phyloP scores from a whole-genome alignment of 1,140 invertebrate genomes.

The Zeugodacus cucurbitae region DNA sequence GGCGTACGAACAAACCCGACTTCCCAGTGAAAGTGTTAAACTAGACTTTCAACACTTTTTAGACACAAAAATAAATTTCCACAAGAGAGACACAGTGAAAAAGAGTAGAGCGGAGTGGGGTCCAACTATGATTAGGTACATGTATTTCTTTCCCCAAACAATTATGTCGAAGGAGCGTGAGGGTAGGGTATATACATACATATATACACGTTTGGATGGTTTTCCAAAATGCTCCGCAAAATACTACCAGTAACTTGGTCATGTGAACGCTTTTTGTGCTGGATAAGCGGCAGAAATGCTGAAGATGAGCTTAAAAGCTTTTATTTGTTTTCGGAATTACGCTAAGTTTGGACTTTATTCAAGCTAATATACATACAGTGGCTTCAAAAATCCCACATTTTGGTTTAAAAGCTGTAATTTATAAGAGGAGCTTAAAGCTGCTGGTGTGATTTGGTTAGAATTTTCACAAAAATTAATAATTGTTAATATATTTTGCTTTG shows the following conservation, averaged over 20 bases:
- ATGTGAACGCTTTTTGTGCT: background rate
- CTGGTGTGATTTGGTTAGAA: background rate
- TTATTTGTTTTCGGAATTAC: background rate
- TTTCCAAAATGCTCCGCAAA: background rate
- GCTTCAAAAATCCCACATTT: background rate
- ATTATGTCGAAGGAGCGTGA: background rate
- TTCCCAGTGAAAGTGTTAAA: background rate
- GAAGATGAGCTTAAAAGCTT: background rate
- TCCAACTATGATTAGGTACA: background rate
- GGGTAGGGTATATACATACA: background rate
- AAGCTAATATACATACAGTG: background rate
- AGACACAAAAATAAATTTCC: background rate
- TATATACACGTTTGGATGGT: no score
- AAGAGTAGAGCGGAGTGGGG: background rate
- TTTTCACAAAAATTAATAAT: no score
- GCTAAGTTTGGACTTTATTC: background rate
- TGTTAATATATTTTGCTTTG: no score
- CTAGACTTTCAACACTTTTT: background rate
- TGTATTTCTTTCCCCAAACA: background rate
- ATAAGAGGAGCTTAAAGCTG: background rate
- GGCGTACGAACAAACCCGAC: background rate
- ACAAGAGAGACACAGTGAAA: background rate
- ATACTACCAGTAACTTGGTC: background rate
- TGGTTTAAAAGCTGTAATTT: background rate
- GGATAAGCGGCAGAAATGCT: background rate